Percentiles rank a stretch among this genome's conserved stretches.
phyloP scores from a whole-genome alignment of 2,113 vertebrate species.

The Engystomops pustulosus region DNA sequence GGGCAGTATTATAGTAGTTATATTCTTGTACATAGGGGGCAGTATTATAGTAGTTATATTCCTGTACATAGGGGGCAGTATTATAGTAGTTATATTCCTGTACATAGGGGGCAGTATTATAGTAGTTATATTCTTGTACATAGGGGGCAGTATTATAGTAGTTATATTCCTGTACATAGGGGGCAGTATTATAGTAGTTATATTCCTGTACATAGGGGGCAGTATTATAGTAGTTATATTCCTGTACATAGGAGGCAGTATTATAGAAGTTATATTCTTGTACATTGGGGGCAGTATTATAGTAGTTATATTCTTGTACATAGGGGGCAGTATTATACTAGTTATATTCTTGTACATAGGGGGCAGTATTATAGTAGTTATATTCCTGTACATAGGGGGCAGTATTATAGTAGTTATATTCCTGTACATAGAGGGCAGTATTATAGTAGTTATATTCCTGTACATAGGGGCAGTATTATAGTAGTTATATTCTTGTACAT shows the following conservation, averaged over 20 bases:
- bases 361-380: neutral
- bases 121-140: too few relatives aligned
- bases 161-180: too few relatives aligned
- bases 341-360: neutral
- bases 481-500: neutral
- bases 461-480: neutral
- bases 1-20: too few relatives aligned
- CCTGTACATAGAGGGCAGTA: neutral
- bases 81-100: too few relatives aligned
- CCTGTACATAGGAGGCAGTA: neutral
- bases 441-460: neutral
- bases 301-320: constrained; percentile 13
- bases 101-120: too few relatives aligned
- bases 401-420: neutral
- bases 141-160: too few relatives aligned
- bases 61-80: too few relatives aligned
- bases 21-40: too few relatives aligned
- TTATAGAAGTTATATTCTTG: neutral
- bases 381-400: neutral
- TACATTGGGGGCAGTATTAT: neutral
- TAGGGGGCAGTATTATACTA: neutral
- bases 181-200: too few relatives aligned
- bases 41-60: too few relatives aligned
- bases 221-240: too few relatives aligned
- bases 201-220: too few relatives aligned